Percentiles rank a stretch among this genome's conserved stretches.
Evolutionary conservation across 2,888 invertebrate genomes (phyloP).

Genomic region (Oeneis ivallda): DNA sequence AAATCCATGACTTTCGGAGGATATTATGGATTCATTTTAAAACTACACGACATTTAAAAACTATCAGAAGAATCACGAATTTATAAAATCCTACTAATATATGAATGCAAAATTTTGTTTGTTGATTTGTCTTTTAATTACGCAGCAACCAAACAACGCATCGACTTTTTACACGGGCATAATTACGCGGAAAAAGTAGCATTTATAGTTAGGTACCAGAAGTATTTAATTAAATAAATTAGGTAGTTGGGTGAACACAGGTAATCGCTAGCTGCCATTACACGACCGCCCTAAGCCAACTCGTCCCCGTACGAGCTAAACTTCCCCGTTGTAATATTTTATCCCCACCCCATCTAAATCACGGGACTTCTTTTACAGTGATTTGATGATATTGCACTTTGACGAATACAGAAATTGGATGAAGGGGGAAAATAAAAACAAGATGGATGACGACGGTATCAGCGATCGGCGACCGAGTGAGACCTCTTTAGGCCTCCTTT

Average conservation of each 20-base stretch:
- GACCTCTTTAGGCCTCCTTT: conserved; percentile 21
- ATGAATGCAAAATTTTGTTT: no score
- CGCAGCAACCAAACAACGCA: no score
- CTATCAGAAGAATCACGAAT: no score
- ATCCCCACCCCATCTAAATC: conserved; percentile 69
- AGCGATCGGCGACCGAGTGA: conserved; percentile 19
- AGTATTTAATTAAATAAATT: background rate
- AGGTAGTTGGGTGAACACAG: background rate
- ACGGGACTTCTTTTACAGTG: conserved; percentile 78
- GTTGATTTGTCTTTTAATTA: no score
- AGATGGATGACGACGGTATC: conserved; percentile 59
- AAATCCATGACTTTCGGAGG: no score
- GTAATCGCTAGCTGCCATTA: conserved; percentile 43
- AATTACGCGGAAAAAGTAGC: no score
- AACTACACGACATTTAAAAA: no score
- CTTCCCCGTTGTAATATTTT: conserved; percentile 76
- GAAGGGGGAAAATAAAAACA: conserved; percentile 62
- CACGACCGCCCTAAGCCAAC: conserved; percentile 43
- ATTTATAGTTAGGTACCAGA: background rate
- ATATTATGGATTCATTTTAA: no score
- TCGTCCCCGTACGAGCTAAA: conserved; percentile 64
- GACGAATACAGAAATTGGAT: conserved; percentile 59
- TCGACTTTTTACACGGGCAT: no score
- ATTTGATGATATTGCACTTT: conserved; percentile 82
- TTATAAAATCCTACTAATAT: no score